Evolutionary conservation across 2,113 vertebrate species (phyloP).

Genomic region (Leiothrix lutea): DNA sequence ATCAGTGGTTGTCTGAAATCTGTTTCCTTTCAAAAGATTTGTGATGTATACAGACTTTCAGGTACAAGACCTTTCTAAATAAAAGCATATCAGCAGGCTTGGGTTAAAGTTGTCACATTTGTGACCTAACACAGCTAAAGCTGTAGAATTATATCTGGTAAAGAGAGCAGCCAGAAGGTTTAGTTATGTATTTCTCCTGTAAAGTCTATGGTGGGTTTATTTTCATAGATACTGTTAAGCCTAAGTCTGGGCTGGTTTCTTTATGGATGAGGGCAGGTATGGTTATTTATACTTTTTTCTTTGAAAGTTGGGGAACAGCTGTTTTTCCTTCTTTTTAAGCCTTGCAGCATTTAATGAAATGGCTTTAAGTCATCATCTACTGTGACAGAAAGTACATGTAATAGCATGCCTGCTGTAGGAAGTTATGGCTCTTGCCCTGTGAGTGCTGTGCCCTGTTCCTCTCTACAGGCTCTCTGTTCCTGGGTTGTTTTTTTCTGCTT

Average conservation of each 20-base stretch:
- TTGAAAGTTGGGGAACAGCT: neutral
- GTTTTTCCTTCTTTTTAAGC: neutral
- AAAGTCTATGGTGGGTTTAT: neutral
- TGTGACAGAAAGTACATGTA: neutral
- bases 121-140: neutral
- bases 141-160: neutral
- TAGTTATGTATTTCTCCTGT: neutral
- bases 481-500: neutral
- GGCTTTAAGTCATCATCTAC: neutral
- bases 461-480: neutral
- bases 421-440: neutral
- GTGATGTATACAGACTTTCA: neutral
- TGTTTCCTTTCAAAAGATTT: neutral
- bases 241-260: neutral
- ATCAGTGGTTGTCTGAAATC: neutral
- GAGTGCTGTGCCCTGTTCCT: neutral
- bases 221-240: neutral
- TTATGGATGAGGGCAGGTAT: neutral
- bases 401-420: neutral
- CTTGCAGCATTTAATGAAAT: neutral
- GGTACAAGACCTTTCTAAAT: neutral
- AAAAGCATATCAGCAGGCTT: neutral
- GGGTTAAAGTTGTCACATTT: neutral
- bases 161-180: neutral
- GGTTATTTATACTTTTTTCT: neutral